phyloP scores from a whole-genome alignment of 2,888 invertebrate species.

The Nephrotoma flavescens region DNA sequence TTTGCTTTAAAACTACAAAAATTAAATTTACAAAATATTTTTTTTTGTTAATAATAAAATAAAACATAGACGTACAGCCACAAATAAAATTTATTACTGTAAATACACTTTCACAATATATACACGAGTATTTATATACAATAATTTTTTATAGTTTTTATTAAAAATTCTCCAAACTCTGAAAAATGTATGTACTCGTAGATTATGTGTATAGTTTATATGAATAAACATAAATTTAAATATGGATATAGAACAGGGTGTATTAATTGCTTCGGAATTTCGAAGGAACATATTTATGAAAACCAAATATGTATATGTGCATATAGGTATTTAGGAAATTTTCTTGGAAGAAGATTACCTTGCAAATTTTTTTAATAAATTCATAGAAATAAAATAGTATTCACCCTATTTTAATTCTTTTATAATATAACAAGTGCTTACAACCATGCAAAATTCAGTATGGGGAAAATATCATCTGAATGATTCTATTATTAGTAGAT shows the following conservation, averaged over 20 bases:
- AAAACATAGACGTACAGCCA: not conserved
- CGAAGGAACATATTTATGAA: too few relatives aligned
- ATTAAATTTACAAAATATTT: not conserved
- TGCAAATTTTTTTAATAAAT: too few relatives aligned
- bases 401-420: not conserved
- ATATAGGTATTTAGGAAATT: too few relatives aligned
- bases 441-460: not conserved
- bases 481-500: not conserved
- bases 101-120: not conserved
- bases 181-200: not conserved
- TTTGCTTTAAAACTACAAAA: not conserved
- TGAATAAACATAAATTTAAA: not conserved
- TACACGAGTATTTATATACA: not conserved
- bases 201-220: not conserved
- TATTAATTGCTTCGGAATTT: not conserved
- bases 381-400: too few relatives aligned
- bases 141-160: not conserved
- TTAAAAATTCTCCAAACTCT: not conserved
- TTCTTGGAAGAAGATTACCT: too few relatives aligned
- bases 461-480: not conserved
- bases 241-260: not conserved
- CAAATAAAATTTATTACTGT: constrained; percentile 3
- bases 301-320: too few relatives aligned
- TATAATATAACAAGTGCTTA: not conserved
- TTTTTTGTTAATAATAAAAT: not conserved